A percentile compares a stretch with the other conserved stretches of the same genome.
These are phyloP conservation scores for Megalurothrips usitatus DNA, from an alignment of 2,888 invertebrate species.

Conservation along the genomic window DNA sequence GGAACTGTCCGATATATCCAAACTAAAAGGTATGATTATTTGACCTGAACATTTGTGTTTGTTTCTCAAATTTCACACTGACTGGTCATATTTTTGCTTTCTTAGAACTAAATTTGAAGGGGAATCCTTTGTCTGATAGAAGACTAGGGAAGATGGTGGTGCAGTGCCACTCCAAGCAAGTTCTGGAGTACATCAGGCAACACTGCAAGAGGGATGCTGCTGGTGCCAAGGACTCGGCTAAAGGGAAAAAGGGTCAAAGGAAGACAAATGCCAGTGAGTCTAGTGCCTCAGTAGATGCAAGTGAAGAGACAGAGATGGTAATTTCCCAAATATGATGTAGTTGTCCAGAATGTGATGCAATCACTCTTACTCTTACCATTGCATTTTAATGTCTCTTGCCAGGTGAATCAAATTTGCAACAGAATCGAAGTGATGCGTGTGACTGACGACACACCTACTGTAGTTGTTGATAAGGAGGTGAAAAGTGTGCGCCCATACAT, in stretches of 20 bases:
- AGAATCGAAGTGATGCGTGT: constrained; percentile 47
- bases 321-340: not conserved
- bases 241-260: constrained; percentile 2
- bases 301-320: not conserved
- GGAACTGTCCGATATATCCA: constrained; percentile 62
- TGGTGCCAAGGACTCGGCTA: not conserved
- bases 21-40: constrained; percentile 59
- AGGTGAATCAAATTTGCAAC: not conserved
- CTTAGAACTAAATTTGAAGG: constrained; percentile 66
- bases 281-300: not conserved
- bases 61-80: not conserved
- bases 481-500: constrained; percentile 64
- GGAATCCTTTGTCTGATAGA: constrained; percentile 68
- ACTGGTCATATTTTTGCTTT: constrained; percentile 36
- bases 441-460: constrained; percentile 50
- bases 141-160: constrained; percentile 68
- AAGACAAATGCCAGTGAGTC: not conserved
- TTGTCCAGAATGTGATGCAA: not conserved
- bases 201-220: constrained; percentile 48
- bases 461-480: constrained; percentile 56
- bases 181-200: constrained; percentile 70
- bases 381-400: not conserved
- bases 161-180: constrained; percentile 68
- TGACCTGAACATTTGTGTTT: not conserved
- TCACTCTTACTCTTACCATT: not conserved